Evolutionary conservation across 1,140 invertebrate genomes (phyloP).

Genomic region (Drosophila trapezifrons): DNA sequence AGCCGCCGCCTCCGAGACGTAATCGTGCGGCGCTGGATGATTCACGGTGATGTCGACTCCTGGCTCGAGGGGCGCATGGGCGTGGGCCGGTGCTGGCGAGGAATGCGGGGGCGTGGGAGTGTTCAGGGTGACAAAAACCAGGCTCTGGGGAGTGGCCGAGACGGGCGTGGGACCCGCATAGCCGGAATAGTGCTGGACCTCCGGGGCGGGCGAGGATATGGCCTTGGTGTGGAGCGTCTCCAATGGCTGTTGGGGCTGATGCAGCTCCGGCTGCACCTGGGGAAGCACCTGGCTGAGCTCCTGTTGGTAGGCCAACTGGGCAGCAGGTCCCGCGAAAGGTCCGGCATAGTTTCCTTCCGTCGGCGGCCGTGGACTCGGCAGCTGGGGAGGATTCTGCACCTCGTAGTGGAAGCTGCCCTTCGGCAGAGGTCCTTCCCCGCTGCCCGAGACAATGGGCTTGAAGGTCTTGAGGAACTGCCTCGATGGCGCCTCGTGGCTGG

Average conservation of each 20-base stretch:
- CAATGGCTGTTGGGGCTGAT: neutral
- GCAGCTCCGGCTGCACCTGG: neutral
- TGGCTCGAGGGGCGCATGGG: constrained; percentile 1
- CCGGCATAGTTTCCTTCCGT: constrained; percentile 31
- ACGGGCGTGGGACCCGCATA: constrained; percentile 50
- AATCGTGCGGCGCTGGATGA: constrained; percentile 59
- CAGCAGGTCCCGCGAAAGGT: constrained; percentile 34
- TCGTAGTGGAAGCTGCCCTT: constrained; percentile 78
- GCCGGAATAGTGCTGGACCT: constrained; percentile 14
- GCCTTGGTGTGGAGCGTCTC: constrained; percentile 60
- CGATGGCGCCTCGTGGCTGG: constrained; percentile 64
- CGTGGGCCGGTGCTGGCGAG: constrained; percentile 7
- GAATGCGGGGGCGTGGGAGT: constrained; percentile 26
- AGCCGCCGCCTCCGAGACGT: constrained; percentile 62
- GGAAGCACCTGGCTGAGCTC: constrained; percentile 27
- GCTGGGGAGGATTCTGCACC: constrained; percentile 26
- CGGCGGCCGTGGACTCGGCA: constrained; percentile 1
- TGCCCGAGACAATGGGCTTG: constrained; percentile 61
- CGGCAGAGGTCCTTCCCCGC: constrained; percentile 40
- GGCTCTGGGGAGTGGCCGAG: constrained; percentile 35
- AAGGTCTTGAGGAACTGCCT: constrained; percentile 75
- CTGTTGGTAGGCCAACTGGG: constrained; percentile 54
- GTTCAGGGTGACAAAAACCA: constrained; percentile 71
- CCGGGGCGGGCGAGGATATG: constrained; percentile 38
- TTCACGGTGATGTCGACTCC: constrained; percentile 15